phyloP scores from a whole-genome alignment of 1,140 invertebrate species.

The Apis laboriosa region DNA sequence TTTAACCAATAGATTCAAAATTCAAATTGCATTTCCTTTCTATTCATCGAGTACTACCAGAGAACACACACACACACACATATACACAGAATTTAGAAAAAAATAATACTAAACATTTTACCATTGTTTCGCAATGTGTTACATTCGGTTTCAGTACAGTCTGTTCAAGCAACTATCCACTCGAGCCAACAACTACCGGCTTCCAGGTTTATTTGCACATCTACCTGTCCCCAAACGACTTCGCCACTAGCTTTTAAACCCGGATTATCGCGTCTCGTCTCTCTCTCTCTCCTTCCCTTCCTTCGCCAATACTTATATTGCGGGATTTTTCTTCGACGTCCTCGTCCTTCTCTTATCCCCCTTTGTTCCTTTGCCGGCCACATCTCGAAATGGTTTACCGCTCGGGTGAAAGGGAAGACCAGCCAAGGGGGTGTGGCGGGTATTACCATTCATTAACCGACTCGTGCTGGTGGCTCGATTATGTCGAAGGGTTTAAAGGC shows the following conservation, averaged over 20 bases:
- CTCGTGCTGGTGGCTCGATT: slow-evolving; percentile 29
- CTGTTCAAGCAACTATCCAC: neutral
- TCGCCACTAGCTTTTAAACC: neutral
- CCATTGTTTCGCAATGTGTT: too few relatives aligned
- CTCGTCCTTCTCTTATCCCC: neutral
- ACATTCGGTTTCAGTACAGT: too few relatives aligned
- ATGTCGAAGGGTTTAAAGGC: neutral
- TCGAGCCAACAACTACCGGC: slow-evolving; percentile 10
- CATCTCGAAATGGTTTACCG: neutral
- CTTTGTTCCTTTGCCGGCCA: neutral
- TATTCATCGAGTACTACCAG: too few relatives aligned
- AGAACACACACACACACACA: too few relatives aligned
- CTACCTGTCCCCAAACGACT: slow-evolving; percentile 24
- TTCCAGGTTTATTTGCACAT: slow-evolving; percentile 4
- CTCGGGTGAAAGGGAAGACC: too few relatives aligned
- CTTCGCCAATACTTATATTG: neutral
- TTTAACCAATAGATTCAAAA: too few relatives aligned
- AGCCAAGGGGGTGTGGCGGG: neutral
- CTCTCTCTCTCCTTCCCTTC: neutral
- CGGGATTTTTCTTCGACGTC: neutral
- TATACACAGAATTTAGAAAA: too few relatives aligned
- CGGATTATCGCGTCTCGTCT: slow-evolving; percentile 28
- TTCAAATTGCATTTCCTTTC: too few relatives aligned
- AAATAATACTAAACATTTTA: too few relatives aligned
- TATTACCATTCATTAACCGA: slow-evolving; percentile 33